Conservation (phyloP, 2,888 invertebrate species). For the Leptinotarsa juncta region DNA sequence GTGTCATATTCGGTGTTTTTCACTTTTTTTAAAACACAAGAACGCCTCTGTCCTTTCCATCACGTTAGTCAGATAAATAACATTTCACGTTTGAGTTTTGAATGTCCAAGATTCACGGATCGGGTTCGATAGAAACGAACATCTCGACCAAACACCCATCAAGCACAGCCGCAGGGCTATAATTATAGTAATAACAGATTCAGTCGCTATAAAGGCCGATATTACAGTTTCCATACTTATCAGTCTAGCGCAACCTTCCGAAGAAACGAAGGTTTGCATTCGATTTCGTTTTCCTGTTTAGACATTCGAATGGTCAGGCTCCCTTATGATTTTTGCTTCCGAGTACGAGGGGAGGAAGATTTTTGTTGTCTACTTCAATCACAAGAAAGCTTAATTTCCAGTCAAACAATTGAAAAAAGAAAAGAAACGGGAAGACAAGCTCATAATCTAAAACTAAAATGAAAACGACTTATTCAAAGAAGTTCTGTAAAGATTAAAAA, state of each 20-base stretch:
- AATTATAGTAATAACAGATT: constrained; percentile 66
- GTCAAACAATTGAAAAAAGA: too few species aligned
- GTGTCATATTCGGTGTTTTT: too few species aligned
- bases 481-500: too few species aligned
- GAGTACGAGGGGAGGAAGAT: constrained; percentile 8
- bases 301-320: background rate
- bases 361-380: too few species aligned
- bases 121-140: constrained; percentile 44
- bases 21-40: background rate
- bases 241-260: constrained; percentile 26
- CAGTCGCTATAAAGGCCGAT: constrained; percentile 60
- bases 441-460: too few species aligned
- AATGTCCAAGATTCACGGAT: constrained; percentile 43
- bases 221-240: constrained; percentile 60
- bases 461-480: too few species aligned
- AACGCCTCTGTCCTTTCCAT: constrained; percentile 39
- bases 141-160: constrained; percentile 59
- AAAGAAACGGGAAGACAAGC: too few species aligned
- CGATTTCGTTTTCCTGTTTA: constrained; percentile 37
- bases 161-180: constrained; percentile 60
- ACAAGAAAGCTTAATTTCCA: too few species aligned
- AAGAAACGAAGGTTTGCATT: constrained; percentile 43
- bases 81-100: constrained; percentile 44
- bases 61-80: constrained; percentile 51
- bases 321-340: constrained; percentile 24